A percentile compares a stretch with the other conserved stretches of the same genome.
phyloP scores from a whole-genome alignment of 2,797 vertebrate species.

The Typhlichthys eigenmanni region DNA sequence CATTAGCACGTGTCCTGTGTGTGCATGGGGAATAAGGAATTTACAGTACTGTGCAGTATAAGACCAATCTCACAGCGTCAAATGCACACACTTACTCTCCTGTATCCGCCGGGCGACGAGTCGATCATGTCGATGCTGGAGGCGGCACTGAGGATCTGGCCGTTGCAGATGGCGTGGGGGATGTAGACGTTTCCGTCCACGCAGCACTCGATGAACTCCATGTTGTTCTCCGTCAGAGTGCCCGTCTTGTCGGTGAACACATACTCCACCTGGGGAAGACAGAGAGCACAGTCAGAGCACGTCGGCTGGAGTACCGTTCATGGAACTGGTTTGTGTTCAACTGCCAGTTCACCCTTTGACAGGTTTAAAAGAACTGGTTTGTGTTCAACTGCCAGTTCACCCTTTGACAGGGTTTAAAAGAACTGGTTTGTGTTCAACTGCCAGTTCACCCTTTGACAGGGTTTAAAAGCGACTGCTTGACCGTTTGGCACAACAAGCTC shows the following conservation, averaged over 20 bases:
- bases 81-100: constrained; percentile 78
- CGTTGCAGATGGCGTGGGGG: constrained; percentile 92
- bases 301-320: background rate
- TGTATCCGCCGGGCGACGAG: constrained; percentile 86
- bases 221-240: constrained; percentile 98
- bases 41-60: too few species aligned
- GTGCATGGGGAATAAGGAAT: too few species aligned
- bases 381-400: too few species aligned
- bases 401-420: too few species aligned
- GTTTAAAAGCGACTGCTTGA: too few species aligned
- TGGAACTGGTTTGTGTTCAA: too few species aligned
- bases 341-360: too few species aligned
- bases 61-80: constrained; percentile 71
- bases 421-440: too few species aligned
- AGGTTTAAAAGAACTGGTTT: too few species aligned
- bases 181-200: constrained; percentile 93
- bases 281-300: background rate
- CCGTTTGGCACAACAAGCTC: too few species aligned
- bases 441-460: too few species aligned
- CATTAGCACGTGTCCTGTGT: too few species aligned
- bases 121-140: constrained; percentile 96
- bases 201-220: constrained; percentile 97
- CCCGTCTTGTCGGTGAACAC: constrained; percentile 99
- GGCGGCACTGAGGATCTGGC: constrained; percentile 88
- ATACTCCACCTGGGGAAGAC: constrained; percentile 88